These are phyloP conservation scores for Branchinecta lynchi DNA, from an alignment of 1,140 invertebrate species.

Conservation along the genomic window DNA sequence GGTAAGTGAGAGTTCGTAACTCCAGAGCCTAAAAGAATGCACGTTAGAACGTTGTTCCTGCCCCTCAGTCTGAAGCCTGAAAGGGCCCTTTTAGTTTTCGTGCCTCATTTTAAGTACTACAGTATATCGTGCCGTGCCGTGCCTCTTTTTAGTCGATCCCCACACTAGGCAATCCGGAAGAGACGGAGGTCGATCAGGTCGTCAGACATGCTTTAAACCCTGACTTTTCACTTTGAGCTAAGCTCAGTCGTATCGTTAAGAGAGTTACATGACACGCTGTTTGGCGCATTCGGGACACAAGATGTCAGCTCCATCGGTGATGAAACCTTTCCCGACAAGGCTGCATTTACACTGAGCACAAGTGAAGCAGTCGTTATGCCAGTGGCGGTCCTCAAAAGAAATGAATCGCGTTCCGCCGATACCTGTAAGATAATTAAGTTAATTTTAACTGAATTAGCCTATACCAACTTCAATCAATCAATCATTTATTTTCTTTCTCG, in stretches of 20 bases:
- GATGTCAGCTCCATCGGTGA: slow-evolving; percentile 91
- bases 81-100: too few species aligned
- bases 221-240: too few species aligned
- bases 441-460: too few species aligned
- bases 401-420: slow-evolving; percentile 98
- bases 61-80: too few species aligned
- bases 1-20: too few species aligned
- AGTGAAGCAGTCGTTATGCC: slow-evolving; percentile 99
- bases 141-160: neutral
- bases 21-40: too few species aligned
- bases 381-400: slow-evolving; percentile 97
- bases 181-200: neutral
- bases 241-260: too few species aligned
- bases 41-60: too few species aligned
- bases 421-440: slow-evolving; percentile 40
- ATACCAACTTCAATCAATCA: too few species aligned
- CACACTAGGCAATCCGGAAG: neutral
- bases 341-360: slow-evolving; percentile 88
- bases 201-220: neutral
- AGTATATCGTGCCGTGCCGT: neutral
- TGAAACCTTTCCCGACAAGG: slow-evolving; percentile 94
- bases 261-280: slow-evolving; percentile 67
- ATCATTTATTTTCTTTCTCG: too few species aligned
- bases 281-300: slow-evolving; percentile 98
- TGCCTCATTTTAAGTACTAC: neutral